Evolutionary conservation across 2,797 vertebrate species (phyloP).

Genomic region (Myripristis jacobus): DNA sequence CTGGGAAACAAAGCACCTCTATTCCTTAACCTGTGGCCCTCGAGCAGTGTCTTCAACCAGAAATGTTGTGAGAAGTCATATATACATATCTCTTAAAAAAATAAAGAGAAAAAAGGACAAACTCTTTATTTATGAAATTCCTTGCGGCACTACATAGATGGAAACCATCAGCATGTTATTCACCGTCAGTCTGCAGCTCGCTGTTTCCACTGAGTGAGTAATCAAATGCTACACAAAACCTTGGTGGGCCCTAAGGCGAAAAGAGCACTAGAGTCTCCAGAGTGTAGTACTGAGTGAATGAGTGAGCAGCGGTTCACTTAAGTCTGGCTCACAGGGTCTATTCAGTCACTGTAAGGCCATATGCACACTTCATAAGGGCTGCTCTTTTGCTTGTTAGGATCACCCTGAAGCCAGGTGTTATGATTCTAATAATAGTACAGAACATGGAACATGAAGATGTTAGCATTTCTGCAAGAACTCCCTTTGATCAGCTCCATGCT

Average conservation of each 20-base stretch:
- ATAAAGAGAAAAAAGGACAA: not conserved
- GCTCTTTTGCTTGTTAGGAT: constrained; percentile 62
- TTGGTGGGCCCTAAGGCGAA: constrained; percentile 65
- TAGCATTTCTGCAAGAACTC: no score
- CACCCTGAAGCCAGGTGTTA: not conserved
- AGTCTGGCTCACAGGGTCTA: constrained; percentile 57
- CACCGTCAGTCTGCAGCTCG: constrained; percentile 56
- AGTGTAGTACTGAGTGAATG: constrained; percentile 65
- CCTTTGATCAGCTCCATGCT: no score
- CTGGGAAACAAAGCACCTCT: constrained; percentile 29
- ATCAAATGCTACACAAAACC: constrained; percentile 76
- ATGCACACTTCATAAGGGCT: constrained; percentile 54
- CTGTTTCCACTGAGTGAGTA: constrained; percentile 67
- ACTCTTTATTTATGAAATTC: constrained; percentile 52
- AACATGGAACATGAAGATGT: not conserved
- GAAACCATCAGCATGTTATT: constrained; percentile 65
- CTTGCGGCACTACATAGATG: constrained; percentile 50
- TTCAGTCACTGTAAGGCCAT: constrained; percentile 65
- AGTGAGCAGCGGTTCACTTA: constrained; percentile 63
- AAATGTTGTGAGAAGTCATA: not conserved
- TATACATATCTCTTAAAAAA: not conserved
- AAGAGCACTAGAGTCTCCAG: constrained; percentile 74
- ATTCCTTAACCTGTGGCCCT: constrained; percentile 34
- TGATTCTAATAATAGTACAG: constrained; percentile 30
- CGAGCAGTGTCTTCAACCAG: constrained; percentile 22